Conservation (phyloP, 2,797 vertebrate genomes). For the Premnoplex brunnescens region DNA sequence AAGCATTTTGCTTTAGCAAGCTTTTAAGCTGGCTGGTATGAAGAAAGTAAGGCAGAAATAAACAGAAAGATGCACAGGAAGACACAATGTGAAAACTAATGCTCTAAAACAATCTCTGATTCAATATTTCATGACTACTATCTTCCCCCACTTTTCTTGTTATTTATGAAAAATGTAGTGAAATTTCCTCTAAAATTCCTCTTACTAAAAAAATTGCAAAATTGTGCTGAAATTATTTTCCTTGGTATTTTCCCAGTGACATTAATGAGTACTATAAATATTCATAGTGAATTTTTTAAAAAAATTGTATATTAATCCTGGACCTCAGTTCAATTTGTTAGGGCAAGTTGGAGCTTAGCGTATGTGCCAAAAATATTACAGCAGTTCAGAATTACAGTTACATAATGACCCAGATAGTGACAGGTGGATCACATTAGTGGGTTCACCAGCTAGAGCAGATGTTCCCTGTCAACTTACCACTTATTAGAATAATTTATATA, state of each 20-base stretch:
- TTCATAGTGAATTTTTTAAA: background rate
- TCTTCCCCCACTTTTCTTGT: background rate
- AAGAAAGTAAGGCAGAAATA: background rate
- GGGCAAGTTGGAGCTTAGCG: background rate
- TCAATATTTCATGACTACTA: background rate
- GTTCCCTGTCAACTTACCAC: background rate
- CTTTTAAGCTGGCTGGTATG: background rate
- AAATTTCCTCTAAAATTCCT: background rate
- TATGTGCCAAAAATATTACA: background rate
- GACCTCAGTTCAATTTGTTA: background rate
- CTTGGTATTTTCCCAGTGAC: background rate
- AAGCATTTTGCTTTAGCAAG: background rate
- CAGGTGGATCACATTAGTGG: slow-evolving; percentile 29
- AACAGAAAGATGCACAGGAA: background rate
- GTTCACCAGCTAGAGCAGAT: slow-evolving; percentile 23
- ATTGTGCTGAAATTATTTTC: background rate
- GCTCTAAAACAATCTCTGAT: background rate
- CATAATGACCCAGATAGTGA: background rate
- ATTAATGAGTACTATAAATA: background rate
- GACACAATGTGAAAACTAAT: background rate
- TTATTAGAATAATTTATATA: slow-evolving; percentile 6
- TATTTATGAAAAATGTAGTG: background rate
- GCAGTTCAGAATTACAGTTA: background rate
- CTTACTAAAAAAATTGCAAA: background rate
- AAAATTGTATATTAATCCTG: background rate